A percentile compares a stretch with the other conserved stretches of the same genome.
Evolutionary conservation across 1,140 invertebrate species (phyloP).

Genomic region (Mamestra configurata): DNA sequence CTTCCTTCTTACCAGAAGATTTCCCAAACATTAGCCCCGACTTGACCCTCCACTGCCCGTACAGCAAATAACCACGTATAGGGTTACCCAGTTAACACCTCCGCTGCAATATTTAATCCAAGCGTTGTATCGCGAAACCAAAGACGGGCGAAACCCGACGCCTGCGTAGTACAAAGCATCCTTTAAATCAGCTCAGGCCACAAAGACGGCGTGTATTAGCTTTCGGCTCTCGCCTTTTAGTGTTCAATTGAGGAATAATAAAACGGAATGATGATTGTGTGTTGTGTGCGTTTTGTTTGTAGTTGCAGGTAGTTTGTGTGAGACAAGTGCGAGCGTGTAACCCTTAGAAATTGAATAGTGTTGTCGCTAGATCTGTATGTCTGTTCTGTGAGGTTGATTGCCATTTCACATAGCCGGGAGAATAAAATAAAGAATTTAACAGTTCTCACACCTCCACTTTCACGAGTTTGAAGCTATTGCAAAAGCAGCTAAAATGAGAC

Average conservation of each 20-base stretch:
- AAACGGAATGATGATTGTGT: constrained; percentile 2
- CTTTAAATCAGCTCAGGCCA: constrained; percentile 56
- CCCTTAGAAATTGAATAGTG: not conserved
- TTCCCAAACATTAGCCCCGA: constrained; percentile 26
- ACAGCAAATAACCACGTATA: constrained; percentile 56
- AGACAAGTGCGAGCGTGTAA: not conserved
- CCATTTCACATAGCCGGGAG: not conserved
- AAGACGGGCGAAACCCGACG: constrained; percentile 52
- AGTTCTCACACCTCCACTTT: too few relatives aligned
- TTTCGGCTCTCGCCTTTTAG: constrained; percentile 50
- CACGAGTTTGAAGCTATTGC: too few relatives aligned
- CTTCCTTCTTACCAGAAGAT: not conserved
- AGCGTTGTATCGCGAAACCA: constrained; percentile 54
- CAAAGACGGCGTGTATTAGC: constrained; percentile 64
- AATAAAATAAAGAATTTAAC: too few relatives aligned
- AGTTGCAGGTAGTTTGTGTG: constrained; percentile 32
- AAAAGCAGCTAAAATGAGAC: too few relatives aligned
- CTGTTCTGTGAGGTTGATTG: not conserved
- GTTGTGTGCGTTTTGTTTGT: constrained; percentile 26
- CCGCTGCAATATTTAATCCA: constrained; percentile 53
- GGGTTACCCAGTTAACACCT: constrained; percentile 61
- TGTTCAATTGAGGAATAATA: constrained; percentile 38
- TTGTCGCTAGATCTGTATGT: not conserved
- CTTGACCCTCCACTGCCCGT: constrained; percentile 13
- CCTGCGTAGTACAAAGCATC: constrained; percentile 52